phyloP scores from a whole-genome alignment of 1,140 invertebrate genomes.

The Rhopalosiphum padi region DNA sequence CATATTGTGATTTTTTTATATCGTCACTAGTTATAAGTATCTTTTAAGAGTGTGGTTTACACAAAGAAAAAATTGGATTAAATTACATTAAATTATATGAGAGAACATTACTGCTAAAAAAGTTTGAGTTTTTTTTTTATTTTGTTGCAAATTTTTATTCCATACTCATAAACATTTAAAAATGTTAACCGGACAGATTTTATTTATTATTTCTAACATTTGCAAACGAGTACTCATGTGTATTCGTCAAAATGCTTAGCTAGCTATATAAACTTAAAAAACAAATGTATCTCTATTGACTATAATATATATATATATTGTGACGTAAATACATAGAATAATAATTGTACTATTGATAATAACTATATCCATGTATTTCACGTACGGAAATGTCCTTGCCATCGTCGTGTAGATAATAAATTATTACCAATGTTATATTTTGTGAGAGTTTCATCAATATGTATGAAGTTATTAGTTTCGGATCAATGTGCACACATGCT shows the following conservation, averaged over 20 bases:
- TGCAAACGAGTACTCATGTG: neutral
- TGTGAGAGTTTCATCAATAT: slow-evolving; percentile 37
- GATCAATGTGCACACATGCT: slow-evolving; percentile 38
- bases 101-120: neutral
- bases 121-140: neutral
- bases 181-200: neutral
- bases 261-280: neutral
- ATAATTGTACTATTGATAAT: neutral
- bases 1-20: neutral
- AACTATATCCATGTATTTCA: slow-evolving; percentile 19
- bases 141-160: neutral
- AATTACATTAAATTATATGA: neutral
- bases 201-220: neutral
- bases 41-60: neutral
- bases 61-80: neutral
- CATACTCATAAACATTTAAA: neutral
- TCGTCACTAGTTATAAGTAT: neutral
- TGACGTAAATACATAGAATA: neutral
- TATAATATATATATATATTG: neutral
- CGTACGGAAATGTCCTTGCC: slow-evolving; percentile 35
- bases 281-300: neutral
- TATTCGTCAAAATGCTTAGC: slow-evolving; percentile 11
- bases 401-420: slow-evolving; percentile 34
- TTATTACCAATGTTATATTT: slow-evolving; percentile 45
- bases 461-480: slow-evolving; percentile 57